A percentile compares a stretch with the other conserved stretches of the same genome.
Evolutionary conservation across 2,113 vertebrate species (phyloP).

Genomic region (Chaetops frenatus): DNA sequence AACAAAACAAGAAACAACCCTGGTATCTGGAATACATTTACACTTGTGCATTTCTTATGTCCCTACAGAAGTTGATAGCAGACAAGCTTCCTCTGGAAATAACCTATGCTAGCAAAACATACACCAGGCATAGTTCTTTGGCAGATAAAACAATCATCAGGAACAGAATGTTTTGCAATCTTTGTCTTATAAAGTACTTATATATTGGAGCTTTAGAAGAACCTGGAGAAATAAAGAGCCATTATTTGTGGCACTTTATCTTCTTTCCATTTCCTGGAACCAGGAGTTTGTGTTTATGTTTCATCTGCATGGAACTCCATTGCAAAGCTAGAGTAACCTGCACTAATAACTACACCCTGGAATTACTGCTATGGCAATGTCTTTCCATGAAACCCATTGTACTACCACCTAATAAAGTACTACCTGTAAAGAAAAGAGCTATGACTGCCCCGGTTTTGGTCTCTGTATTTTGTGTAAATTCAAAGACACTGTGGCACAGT

Average conservation of each 20-base stretch:
- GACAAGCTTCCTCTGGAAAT: neutral
- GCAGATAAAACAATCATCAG: neutral
- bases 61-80: neutral
- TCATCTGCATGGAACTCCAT: neutral
- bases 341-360: neutral
- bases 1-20: neutral
- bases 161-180: neutral
- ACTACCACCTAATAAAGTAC: neutral
- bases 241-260: neutral
- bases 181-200: neutral
- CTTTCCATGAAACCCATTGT: neutral
- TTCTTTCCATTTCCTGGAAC: slow-evolving; percentile 3
- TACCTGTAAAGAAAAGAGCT: neutral
- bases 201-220: neutral
- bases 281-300: neutral
- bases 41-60: neutral
- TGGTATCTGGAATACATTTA: neutral
- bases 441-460: neutral
- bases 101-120: neutral
- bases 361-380: neutral
- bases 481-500: neutral
- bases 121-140: neutral
- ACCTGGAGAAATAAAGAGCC: neutral
- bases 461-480: neutral
- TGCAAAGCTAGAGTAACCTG: neutral